Percentiles rank a stretch among this genome's conserved stretches.
phyloP scores from a whole-genome alignment of 1,140 invertebrate genomes.

The Gyrodactylus salaris region DNA sequence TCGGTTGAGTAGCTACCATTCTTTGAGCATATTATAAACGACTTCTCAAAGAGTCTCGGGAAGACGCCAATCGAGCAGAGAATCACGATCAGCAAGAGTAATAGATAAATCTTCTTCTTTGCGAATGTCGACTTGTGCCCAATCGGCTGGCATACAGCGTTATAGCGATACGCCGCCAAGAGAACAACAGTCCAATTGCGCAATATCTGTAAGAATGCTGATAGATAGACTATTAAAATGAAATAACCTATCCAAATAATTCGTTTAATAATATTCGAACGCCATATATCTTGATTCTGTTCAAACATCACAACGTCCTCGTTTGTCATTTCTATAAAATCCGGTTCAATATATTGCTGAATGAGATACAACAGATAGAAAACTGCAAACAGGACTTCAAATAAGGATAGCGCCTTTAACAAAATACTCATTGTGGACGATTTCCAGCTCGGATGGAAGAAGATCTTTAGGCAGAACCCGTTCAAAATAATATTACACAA shows the following conservation, averaged over 20 bases:
- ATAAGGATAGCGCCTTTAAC: neutral
- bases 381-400: neutral
- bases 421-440: neutral
- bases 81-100: neutral
- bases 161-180: neutral
- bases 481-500: neutral
- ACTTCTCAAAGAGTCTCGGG: neutral
- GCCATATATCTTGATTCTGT: neutral
- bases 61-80: neutral
- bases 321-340: neutral
- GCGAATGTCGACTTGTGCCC: neutral
- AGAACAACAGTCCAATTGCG: conserved; percentile 5
- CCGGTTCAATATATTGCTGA: neutral
- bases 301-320: neutral
- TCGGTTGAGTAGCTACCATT: neutral
- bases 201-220: neutral
- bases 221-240: neutral
- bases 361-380: neutral
- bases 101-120: neutral
- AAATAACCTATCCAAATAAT: neutral
- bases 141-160: neutral
- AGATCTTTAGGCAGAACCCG: neutral
- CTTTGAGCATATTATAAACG: neutral
- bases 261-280: neutral
- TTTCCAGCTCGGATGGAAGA: neutral